Evolutionary conservation across 2,888 invertebrate species (phyloP).

Genomic region (Pyrgus malvae): DNA sequence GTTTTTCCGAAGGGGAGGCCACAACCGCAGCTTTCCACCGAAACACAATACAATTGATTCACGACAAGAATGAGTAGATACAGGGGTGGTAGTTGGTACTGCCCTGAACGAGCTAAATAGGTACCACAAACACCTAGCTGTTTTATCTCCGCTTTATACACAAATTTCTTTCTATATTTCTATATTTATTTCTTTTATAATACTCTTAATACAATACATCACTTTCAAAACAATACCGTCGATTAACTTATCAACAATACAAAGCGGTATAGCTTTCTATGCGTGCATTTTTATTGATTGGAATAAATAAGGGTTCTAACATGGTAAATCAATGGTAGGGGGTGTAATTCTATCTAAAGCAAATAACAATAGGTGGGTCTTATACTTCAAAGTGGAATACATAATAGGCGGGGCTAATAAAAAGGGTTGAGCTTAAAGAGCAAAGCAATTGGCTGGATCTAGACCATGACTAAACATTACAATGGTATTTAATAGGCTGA

Average conservation of each 20-base stretch:
- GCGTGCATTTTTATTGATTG: not conserved
- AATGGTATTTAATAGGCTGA: constrained; percentile 6
- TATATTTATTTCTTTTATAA: too few relatives aligned
- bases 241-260: not conserved
- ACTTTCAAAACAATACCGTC: too few relatives aligned
- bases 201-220: too few relatives aligned
- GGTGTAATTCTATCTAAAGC: constrained; percentile 1
- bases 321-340: not conserved
- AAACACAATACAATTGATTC: too few relatives aligned
- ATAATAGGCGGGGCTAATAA: constrained; percentile 19
- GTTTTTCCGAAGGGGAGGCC: too few relatives aligned
- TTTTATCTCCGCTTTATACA: too few relatives aligned
- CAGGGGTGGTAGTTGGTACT: too few relatives aligned
- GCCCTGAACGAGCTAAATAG: too few relatives aligned
- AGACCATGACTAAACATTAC: constrained; percentile 2
- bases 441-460: constrained; percentile 22
- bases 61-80: too few relatives aligned
- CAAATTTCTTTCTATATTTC: too few relatives aligned
- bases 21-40: too few relatives aligned
- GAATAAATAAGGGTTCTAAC: constrained; percentile 3
- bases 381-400: constrained; percentile 2
- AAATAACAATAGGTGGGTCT: constrained; percentile 10
- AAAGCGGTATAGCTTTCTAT: not conserved
- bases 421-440: constrained; percentile 23
- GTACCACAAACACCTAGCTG: too few relatives aligned